Percentiles rank a stretch among this genome's conserved stretches.
Evolutionary conservation across 2,888 invertebrate species (phyloP).

Genomic region (Phorcus lineatus): DNA sequence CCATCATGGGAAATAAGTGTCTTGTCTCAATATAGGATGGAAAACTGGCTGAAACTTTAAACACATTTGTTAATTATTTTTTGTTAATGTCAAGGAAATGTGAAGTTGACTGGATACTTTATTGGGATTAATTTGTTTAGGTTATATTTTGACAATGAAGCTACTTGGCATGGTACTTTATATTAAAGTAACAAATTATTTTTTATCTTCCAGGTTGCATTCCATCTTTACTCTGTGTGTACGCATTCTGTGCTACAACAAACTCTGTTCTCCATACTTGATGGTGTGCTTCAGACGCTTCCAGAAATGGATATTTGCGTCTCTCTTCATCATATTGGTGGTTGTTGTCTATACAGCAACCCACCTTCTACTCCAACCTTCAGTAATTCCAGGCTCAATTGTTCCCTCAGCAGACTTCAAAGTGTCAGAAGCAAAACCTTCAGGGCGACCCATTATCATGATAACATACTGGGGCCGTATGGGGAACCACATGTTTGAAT

Average conservation of each 20-base stretch:
- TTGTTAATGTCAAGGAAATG: no score
- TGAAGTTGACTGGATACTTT: no score
- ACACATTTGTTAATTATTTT: no score
- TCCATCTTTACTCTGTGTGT: neutral
- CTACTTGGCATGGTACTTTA: no score
- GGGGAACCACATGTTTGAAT: constrained; percentile 67
- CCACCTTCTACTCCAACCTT: neutral
- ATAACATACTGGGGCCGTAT: constrained; percentile 54
- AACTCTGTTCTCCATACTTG: neutral
- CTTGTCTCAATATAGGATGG: no score
- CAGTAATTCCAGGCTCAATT: neutral
- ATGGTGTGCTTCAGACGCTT: neutral
- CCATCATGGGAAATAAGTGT: no score
- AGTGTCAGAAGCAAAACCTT: neutral
- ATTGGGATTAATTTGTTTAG: no score
- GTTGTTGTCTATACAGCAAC: neutral
- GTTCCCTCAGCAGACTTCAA: neutral
- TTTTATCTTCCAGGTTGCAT: neutral
- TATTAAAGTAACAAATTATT: no score
- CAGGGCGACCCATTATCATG: constrained; percentile 34
- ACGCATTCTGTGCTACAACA: neutral
- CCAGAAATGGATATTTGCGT: neutral
- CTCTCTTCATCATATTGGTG: neutral
- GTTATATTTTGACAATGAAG: no score
- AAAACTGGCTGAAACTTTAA: no score